Percentiles rank a stretch among this genome's conserved stretches.
Evolutionary conservation across 1,140 invertebrate species (phyloP).

Genomic region (Drosophila watanabei): DNA sequence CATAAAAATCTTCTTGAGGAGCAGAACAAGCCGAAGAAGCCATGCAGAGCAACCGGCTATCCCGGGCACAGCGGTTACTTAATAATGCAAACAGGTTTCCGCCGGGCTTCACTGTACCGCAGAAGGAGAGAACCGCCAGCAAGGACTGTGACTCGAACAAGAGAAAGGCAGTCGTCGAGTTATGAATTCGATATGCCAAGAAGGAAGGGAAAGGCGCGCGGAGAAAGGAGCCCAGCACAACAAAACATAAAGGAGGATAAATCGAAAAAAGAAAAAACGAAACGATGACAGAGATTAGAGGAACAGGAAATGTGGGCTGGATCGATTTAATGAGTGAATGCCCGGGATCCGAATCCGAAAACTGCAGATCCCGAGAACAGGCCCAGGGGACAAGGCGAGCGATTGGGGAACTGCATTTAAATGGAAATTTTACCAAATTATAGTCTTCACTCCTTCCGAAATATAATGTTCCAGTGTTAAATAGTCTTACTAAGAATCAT

Average conservation of each 20-base stretch:
- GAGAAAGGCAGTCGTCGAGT: slow-evolving; percentile 53
- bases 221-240: slow-evolving; percentile 13
- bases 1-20: slow-evolving; percentile 41
- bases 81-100: slow-evolving; percentile 80
- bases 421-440: slow-evolving; percentile 32
- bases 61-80: slow-evolving; percentile 64
- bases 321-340: slow-evolving; percentile 62
- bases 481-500: background rate
- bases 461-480: slow-evolving; percentile 7
- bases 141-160: slow-evolving; percentile 40
- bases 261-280: slow-evolving; percentile 19
- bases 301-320: slow-evolving; percentile 72
- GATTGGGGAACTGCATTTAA: slow-evolving; percentile 19
- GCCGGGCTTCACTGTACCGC: slow-evolving; percentile 32
- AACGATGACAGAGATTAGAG: slow-evolving; percentile 61
- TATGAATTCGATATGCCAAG: slow-evolving; percentile 75
- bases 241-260: slow-evolving; percentile 13
- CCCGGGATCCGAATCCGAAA: slow-evolving; percentile 42
- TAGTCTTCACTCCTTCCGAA: slow-evolving; percentile 9
- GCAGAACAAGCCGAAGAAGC: slow-evolving; percentile 60
- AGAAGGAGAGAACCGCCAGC: slow-evolving; percentile 1
- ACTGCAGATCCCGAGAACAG: slow-evolving; percentile 26
- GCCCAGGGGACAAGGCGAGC: slow-evolving; percentile 1
- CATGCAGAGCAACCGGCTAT: slow-evolving; percentile 66
- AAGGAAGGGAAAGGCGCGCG: slow-evolving; percentile 13